Evolutionary conservation across 2,888 invertebrate species (phyloP), one percentile per base, ranked within the genome.

Genomic region (Tipula confusa): DNA sequence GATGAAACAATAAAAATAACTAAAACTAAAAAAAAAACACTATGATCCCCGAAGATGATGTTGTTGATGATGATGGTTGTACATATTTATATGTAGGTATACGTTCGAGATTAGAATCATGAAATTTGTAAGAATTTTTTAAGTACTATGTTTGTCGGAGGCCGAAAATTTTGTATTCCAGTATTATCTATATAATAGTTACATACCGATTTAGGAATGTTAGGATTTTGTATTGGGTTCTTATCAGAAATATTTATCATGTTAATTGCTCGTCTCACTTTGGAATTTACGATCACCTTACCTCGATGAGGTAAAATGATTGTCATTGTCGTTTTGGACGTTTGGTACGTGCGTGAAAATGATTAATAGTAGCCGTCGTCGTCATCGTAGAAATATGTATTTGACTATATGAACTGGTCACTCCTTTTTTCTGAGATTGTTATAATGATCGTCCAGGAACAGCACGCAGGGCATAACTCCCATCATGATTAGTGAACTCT

Each of bases 81-180:
- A 64, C 64, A 64, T 43, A 4, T 43, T 24, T 64, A 13, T 38
- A 38, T 38, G 38, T 38, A 38, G 3, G 7, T 38, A 24, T 64
- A 64, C 64, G 64, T 64, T 64, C 24, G 64, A 64, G 64, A 64
- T 64, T 64, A 64, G 64, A 64, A 64, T 64, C 64, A 24, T 64
- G 64, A 64, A 64, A 64, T 64, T 64, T 64, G 64, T 64, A 64
- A 64, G 64, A 64, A 64, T 64, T 64, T 64, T 64, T 64, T 64
- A 64, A 64, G 64, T 64, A 64, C 64, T 64, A 64, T 64, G 64
- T 64, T 64, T 64, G 64, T 64, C 64, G 64, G 64, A 64, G 64
- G 64, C 64, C 64, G 64, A 64, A 64, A 64, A 24, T 64, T 18
- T 64, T 64, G 64, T 64, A 9, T 2, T 3, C 64, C 9, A 64